phyloP scores from a whole-genome alignment of 2,888 invertebrate genomes.

The Aproaerema taeniolella region DNA sequence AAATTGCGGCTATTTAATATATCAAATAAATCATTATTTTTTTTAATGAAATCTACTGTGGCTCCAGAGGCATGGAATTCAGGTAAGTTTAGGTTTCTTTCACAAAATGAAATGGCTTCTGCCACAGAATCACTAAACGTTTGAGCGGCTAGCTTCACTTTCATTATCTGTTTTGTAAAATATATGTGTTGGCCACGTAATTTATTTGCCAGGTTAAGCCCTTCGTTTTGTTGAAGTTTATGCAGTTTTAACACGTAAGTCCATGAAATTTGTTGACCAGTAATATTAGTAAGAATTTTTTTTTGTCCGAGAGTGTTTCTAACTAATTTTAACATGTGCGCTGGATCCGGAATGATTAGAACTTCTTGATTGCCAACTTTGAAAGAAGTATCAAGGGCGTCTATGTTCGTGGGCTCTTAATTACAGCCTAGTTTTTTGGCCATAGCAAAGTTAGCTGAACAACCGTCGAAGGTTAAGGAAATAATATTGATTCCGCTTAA shows the following conservation, averaged over 20 bases:
- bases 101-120: constrained; percentile 15
- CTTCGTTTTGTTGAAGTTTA: constrained; percentile 17
- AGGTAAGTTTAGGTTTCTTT: constrained; percentile 3
- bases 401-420: too few relatives aligned
- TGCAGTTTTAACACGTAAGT: constrained; percentile 6
- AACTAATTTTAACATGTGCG: too few relatives aligned
- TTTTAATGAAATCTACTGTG: constrained; percentile 17
- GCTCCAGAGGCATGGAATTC: constrained; percentile 11
- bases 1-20: constrained; percentile 16
- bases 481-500: constrained; percentile 9
- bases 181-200: constrained; percentile 10
- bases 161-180: constrained; percentile 18
- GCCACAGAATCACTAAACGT: constrained; percentile 18
- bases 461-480: constrained; percentile 11
- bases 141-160: constrained; percentile 18
- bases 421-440: neutral
- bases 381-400: constrained; percentile 8
- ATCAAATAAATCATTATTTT: constrained; percentile 20
- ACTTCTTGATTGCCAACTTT: neutral
- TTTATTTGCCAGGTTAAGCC: constrained; percentile 18
- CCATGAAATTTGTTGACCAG: constrained; percentile 10
- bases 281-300: neutral
- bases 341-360: too few relatives aligned
- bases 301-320: too few relatives aligned
- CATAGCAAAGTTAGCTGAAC: neutral